Evolutionary conservation across 2,888 invertebrate species (phyloP), one percentile per base, ranked within the genome.

Genomic region (Brachylomia viminalis): DNA sequence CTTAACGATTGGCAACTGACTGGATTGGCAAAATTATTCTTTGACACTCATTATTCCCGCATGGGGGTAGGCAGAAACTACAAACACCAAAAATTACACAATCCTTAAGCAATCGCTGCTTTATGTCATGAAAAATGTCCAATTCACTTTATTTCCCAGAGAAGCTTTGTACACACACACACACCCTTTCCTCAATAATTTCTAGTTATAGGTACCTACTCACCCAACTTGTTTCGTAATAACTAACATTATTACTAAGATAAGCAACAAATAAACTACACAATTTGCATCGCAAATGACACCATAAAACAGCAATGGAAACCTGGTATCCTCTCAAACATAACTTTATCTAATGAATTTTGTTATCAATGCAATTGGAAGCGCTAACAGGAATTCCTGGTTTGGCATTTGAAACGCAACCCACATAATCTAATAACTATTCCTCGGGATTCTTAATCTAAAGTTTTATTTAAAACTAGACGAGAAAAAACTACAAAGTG

Each of bases 1-100:
- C 73, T 83, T 75, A 78, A 80, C 78, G 73, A 86, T 89, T 90
- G 87, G 84, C 88, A 88, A 80, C 74, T 76, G 71, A 77, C 27
- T 64, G 38, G 13, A 52, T 13, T 54, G 27, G 15, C 4, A 30
- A n/a, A 47, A n/a, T 27, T 45, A 52, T 58, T 64, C 0, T 62
- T 30, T 49, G n/a, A 45, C 15, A 23, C 15, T 61, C 15, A 61
- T 30, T 64, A 58, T n/a, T 64, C 23, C 23, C 42, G 49, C 33
- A 20, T 8, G 8, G 8, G 1, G 11, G 20, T 1, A 23, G 8
- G 30, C 10, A 30, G 11, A 33, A 33, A 59, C 11, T 20, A 10
- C 8, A 30, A 17, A 30, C 17, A 17, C 4, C 17, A 58, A 30
- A 58, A 58, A 58, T 17, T 1, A 30, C 17, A 30, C 11, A 54